phyloP scores from a whole-genome alignment of 2,113 vertebrate genomes.

The Otis tarda region DNA sequence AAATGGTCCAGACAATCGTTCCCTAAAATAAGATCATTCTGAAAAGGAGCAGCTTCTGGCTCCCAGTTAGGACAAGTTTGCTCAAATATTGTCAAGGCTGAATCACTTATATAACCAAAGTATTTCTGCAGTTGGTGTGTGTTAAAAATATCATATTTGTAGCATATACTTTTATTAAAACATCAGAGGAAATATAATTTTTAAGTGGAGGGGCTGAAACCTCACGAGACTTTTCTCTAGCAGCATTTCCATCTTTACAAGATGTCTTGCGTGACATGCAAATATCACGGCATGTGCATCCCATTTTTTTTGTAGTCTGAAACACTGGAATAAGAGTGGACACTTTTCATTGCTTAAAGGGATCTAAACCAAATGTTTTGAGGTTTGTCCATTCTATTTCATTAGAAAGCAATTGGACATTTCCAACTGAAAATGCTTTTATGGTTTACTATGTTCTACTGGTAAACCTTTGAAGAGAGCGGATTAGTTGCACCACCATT shows the following conservation, averaged over 20 bases:
- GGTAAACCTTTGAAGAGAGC: background rate
- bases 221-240: background rate
- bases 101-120: conserved; percentile 1
- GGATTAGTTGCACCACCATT: background rate
- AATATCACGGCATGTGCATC: background rate
- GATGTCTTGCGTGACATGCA: background rate
- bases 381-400: background rate
- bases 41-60: background rate
- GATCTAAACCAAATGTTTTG: background rate
- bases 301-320: background rate
- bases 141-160: conserved; percentile 17
- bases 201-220: background rate
- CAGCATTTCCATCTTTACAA: background rate
- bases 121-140: conserved; percentile 14
- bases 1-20: background rate
- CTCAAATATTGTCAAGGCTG: background rate
- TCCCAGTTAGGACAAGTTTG: background rate
- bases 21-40: conserved; percentile 8
- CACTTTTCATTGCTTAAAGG: background rate
- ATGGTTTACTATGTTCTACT: background rate
- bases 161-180: background rate
- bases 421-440: background rate
- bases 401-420: background rate
- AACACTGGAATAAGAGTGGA: background rate
- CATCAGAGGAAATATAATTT: conserved; percentile 12